phyloP scores from a whole-genome alignment of 2,888 invertebrate genomes.

The Dynastes hyllus region DNA sequence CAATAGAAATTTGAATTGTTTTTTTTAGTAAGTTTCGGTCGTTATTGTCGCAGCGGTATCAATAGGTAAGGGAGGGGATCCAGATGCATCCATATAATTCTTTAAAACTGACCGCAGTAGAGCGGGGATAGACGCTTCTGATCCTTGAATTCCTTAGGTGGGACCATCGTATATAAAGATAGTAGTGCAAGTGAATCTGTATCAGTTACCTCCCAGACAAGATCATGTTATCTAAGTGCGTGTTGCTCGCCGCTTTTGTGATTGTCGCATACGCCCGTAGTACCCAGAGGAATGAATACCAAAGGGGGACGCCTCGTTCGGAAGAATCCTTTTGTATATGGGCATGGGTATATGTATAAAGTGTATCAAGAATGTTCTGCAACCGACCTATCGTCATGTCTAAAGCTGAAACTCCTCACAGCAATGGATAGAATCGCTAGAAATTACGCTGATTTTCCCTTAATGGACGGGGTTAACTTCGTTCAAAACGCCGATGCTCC shows the following conservation, averaged over 20 bases:
- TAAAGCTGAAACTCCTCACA: slow-evolving; percentile 86
- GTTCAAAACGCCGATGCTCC: slow-evolving; percentile 74
- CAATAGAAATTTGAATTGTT: slow-evolving; percentile 64
- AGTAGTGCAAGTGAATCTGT: slow-evolving; percentile 69
- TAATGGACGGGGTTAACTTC: slow-evolving; percentile 85
- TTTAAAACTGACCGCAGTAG: slow-evolving; percentile 55
- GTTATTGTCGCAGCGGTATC: slow-evolving; percentile 43
- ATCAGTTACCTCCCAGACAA: slow-evolving; percentile 66
- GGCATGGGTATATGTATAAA: slow-evolving; percentile 84
- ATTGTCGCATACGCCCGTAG: slow-evolving; percentile 75
- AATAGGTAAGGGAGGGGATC: slow-evolving; percentile 52
- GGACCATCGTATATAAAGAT: slow-evolving; percentile 60
- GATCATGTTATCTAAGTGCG: slow-evolving; percentile 75
- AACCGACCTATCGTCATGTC: slow-evolving; percentile 80
- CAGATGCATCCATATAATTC: slow-evolving; percentile 46
- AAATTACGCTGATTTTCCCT: slow-evolving; percentile 75
- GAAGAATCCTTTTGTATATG: slow-evolving; percentile 71
- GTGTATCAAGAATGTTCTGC: slow-evolving; percentile 87
- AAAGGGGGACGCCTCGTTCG: slow-evolving; percentile 64
- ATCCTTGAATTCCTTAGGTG: slow-evolving; percentile 65
- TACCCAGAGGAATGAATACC: no score
- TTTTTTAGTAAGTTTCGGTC: slow-evolving; percentile 42
- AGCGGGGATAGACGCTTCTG: slow-evolving; percentile 60
- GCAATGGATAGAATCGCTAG: slow-evolving; percentile 84
- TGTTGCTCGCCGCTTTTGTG: slow-evolving; percentile 75